Conservation (phyloP, 1,140 invertebrate species). For the Pectinophora gossypiella region DNA sequence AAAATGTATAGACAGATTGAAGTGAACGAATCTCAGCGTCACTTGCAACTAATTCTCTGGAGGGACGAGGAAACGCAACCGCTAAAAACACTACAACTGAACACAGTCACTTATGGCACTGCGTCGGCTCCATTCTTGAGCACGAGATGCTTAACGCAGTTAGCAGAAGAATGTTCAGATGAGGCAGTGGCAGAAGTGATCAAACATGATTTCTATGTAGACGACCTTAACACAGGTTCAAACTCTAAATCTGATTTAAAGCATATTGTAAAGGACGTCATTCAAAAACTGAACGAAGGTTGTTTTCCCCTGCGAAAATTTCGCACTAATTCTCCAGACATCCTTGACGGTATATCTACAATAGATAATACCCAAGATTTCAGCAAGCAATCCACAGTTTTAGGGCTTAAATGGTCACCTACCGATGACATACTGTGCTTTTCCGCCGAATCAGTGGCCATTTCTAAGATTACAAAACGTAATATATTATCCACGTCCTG, state of each 20-base stretch:
- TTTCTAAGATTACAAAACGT: neutral
- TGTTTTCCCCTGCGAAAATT: conserved; percentile 1
- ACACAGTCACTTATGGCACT: too few species aligned
- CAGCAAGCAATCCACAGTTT: too few species aligned
- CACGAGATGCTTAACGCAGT: conserved; percentile 7
- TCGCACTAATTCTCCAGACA: too few species aligned
- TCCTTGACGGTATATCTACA: too few species aligned
- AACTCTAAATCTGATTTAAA: neutral
- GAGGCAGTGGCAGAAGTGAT: neutral
- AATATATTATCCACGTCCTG: neutral
- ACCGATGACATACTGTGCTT: too few species aligned
- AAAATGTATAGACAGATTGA: conserved; percentile 9
- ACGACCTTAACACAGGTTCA: conserved; percentile 3
- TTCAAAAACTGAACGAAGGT: conserved; percentile 2
- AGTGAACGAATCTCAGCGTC: neutral
- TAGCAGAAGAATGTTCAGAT: conserved; percentile 9
- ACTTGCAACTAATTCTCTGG: conserved; percentile 14
- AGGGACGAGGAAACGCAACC: conserved; percentile 1
- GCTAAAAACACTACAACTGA: conserved; percentile 6
- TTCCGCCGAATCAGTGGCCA: too few species aligned
- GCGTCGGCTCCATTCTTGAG: conserved; percentile 9
- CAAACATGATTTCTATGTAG: conserved; percentile 6
- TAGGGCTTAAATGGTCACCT: too few species aligned
- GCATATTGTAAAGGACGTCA: conserved; percentile 3
- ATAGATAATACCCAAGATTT: too few species aligned